Evolutionary conservation across 1,140 invertebrate species (phyloP), one percentile per base, ranked within the genome.

Genomic region (Prorops nasuta): DNA sequence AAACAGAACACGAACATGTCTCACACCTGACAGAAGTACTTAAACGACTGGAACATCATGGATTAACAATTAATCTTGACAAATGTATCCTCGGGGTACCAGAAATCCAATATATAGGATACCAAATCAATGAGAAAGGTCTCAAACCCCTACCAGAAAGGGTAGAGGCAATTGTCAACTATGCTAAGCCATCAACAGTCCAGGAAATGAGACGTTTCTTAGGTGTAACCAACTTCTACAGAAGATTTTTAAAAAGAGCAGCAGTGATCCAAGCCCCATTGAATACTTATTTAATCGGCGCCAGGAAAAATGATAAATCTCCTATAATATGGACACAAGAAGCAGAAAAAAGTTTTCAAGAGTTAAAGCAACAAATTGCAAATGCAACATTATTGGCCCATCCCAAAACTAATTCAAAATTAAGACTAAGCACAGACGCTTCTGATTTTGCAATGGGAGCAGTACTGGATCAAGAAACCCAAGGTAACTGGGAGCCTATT

Each of bases 1-100:
- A n/a, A n/a, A n/a, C n/a, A n/a, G n/a, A n/a, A n/a, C n/a, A n/a
- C n/a, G n/a, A n/a, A n/a, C n/a, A n/a, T n/a, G n/a, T 76, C 71
- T 0, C 38, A 4, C 68, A 71, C 31, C 49, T 67, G 7, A 21
- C 49, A 4, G 9, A 17, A 12, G 44, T 70, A 3, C 66, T 66
- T 32, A 14, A 43, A 12, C 31, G 58, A 20, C 36, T 67, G 12
- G 21, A 24, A 24, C 20, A 61, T 19, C 52, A 56, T 36, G 65
- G 67, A 8, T 10, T 69, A 7, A 32, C 57, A 7, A 57, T 69
- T n/a, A 67, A 68, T 17, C 4, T 19, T 10, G 31, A 31, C 8
- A 66, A 66, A 35, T 66, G 60, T 19, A 10, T 18, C 18, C 60
- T 65, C 44, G 59, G 50, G 0, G 52, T 37, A 24, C 10, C 28